Conservation (phyloP, 2,797 vertebrate genomes). For the Notolepis coatsorum region DNA sequence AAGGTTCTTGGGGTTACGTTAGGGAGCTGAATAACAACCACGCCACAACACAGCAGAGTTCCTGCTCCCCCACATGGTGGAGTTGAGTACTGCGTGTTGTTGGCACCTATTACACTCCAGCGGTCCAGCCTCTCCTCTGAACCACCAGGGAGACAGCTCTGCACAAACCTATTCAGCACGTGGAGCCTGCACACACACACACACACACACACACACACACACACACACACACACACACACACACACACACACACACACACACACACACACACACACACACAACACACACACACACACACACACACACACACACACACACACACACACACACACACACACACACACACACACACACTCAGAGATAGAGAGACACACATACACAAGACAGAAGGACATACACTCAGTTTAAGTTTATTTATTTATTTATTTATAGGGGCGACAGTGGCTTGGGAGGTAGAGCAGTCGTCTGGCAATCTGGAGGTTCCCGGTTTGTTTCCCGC, state of each 20-base stretch:
- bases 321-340: not conserved
- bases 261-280: not conserved
- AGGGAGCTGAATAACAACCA: conserved; percentile 53
- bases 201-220: conserved; percentile 31
- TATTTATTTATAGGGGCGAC: too few species aligned
- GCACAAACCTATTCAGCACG: not conserved
- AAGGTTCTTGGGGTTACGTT: conserved; percentile 46
- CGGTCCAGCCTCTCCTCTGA: not conserved
- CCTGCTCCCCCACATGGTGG: conserved; percentile 65
- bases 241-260: not conserved
- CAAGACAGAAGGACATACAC: too few species aligned
- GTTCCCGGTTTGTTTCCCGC: too few species aligned
- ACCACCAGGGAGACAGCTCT: conserved; percentile 12
- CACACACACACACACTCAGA: not conserved
- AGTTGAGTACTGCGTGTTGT: conserved; percentile 2
- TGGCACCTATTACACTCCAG: not conserved
- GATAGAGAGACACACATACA: too few species aligned
- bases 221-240: conserved; percentile 18
- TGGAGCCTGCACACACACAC: conserved; percentile 10
- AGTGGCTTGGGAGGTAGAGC: too few species aligned
- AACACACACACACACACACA: not conserved
- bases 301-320: not conserved
- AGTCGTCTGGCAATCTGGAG: too few species aligned
- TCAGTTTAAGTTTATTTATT: too few species aligned
- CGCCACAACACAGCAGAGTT: conserved; percentile 37